Evolutionary conservation across 64 coral and sea anemone genomes (phyloP).

Genomic region (Platygyra sinensis): DNA sequence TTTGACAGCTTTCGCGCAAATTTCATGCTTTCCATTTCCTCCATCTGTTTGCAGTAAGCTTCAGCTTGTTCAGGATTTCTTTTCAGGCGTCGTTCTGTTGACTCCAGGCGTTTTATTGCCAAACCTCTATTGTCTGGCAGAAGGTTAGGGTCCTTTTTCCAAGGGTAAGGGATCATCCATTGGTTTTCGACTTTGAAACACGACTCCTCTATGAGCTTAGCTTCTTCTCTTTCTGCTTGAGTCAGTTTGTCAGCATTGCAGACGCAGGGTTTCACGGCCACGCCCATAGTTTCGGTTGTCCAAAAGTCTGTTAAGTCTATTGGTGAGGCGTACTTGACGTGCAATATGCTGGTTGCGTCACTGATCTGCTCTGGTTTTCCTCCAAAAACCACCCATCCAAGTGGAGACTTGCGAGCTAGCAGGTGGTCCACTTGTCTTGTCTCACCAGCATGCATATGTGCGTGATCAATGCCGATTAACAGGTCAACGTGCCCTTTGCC

Average conservation of each 20-base stretch:
- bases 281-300: constrained; percentile 41
- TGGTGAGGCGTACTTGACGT: background rate
- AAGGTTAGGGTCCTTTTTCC: constrained; percentile 51
- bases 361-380: background rate
- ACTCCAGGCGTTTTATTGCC: constrained; percentile 47
- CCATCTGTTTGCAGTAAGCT: constrained; percentile 50
- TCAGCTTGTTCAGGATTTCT: constrained; percentile 33
- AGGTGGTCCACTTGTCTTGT: constrained; percentile 11
- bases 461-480: constrained; percentile 9
- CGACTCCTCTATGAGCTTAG: constrained; percentile 35
- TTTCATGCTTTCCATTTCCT: constrained; percentile 52
- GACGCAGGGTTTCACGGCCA: constrained; percentile 17
- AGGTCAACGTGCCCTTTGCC: no score
- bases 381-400: constrained; percentile 57
- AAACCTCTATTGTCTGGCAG: constrained; percentile 39
- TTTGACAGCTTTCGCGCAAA: background rate
- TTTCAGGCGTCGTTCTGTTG: constrained; percentile 45
- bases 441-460: constrained; percentile 17
- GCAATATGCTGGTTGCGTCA: background rate
- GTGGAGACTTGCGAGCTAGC: constrained; percentile 18
- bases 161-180: constrained; percentile 68
- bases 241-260: background rate
- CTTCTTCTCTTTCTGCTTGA: no score
- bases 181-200: constrained; percentile 41
- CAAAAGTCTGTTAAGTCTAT: constrained; percentile 49